Base-by-base conservation (phyloP, 2,113 vertebrate species). In the Synchiropus splendidus region DNA sequence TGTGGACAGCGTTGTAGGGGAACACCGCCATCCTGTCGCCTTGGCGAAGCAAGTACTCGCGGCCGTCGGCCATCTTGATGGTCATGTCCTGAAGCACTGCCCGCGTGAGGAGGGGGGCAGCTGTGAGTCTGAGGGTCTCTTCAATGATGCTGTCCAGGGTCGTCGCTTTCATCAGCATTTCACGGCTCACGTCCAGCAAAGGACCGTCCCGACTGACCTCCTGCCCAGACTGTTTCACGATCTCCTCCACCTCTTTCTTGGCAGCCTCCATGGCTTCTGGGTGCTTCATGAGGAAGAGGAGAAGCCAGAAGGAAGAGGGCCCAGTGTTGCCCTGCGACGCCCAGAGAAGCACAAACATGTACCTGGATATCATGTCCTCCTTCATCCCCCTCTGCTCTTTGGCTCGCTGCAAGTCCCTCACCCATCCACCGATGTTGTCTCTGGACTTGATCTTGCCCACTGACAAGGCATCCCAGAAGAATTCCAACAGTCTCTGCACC, bases 241-340 rank as follows among this genome's bases (percentile, higher is more conserved):
- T 61, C 33, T 34, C 49, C 11, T 85, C 66, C 0, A 90, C 78
- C 27, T 98, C 94, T 0, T 57, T 59, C 51, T 43, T 83, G 39
- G 95, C 84, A 2, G 89, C 89, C 18, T n/a, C 42, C 88, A 97
- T 83, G 15, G 92, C 92, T 0, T 90, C 81, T 3, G 87, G 87
- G 11, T 94, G 41, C 38, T 92, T 93, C 80, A 97, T 78, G 5
- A 98, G 84, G 54, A 80, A 87, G 0, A 91, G 33, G n/a, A 97
- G 85, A 12, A 88, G 75, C 94, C 94, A 98, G 77, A 97, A 97
- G 0, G 88, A 45, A 5, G 86, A 68, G 0, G 92, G 88, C 0
- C 92, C 91, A 0, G 91, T 93, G 63, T 96, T 98, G 1, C 90
- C 80, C 56, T 94, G 94, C 27, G 94, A 90, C 0, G 90, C 91